These are phyloP conservation scores for Erebia aethiops DNA, from an alignment of 2,888 invertebrate species.

Conservation along the genomic window DNA sequence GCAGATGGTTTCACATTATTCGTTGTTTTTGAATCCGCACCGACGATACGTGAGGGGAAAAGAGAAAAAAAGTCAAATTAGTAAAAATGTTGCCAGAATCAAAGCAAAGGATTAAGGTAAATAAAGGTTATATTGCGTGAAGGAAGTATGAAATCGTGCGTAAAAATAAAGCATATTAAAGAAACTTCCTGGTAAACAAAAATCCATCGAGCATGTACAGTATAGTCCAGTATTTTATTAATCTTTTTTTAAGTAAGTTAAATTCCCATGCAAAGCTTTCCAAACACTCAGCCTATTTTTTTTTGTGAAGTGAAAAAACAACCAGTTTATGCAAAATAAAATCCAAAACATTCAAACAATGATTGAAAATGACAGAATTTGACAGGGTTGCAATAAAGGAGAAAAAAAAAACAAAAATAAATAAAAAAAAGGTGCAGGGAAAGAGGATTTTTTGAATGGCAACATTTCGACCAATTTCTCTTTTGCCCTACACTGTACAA, in stretches of 20 bases:
- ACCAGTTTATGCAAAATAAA: conserved; percentile 9
- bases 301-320: neutral
- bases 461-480: conserved; percentile 66
- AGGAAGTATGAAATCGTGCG: conserved; percentile 34
- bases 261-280: conserved; percentile 47
- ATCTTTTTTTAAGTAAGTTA: conserved; percentile 35
- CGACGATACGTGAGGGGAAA: conserved; percentile 46
- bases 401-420: conserved; percentile 42
- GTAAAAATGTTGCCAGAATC: conserved; percentile 74
- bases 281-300: conserved; percentile 8
- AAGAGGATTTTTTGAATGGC: conserved; percentile 57
- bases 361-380: conserved; percentile 8
- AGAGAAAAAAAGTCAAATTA: conserved; percentile 62
- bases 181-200: conserved; percentile 53
- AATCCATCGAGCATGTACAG: conserved; percentile 77
- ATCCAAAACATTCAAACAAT: neutral
- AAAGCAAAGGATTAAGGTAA: conserved; percentile 31
- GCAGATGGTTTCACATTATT: conserved; percentile 4
- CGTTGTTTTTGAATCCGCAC: conserved; percentile 17
- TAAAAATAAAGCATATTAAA: conserved; percentile 40
- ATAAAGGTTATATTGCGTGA: conserved; percentile 34
- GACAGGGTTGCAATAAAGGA: conserved; percentile 34
- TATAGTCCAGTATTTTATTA: conserved; percentile 40
- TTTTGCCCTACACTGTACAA: conserved; percentile 74
- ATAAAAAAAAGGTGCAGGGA: conserved; percentile 63